Base-by-base conservation (phyloP, 2,113 vertebrate species). In the Epinephelus moara region DNA sequence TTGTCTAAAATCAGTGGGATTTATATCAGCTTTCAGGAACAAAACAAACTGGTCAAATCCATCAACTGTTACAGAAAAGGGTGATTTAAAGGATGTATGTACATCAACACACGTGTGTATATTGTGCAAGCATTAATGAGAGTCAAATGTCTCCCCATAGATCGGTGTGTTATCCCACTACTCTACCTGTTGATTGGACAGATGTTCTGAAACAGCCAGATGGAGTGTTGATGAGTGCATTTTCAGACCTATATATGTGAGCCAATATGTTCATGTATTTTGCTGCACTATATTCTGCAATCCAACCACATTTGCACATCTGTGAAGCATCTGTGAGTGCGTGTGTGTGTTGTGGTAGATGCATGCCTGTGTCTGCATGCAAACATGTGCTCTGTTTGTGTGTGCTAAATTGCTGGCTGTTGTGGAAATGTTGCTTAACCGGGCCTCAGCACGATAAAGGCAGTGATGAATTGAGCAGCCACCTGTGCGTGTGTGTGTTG, bases 121-220 rank as follows among this genome's bases (percentile, higher is more conserved):
- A 9, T 13, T 60, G 21, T 53, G 4, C 21, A 33, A 14, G 11
- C 17, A 68, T 63, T 63, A 2, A 40, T 56, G 27, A 23, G 60
- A 17, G 56, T 45, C 15, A 27, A 25, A 47, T 45, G 15, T 42
- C 60, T 21, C n/a, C 37, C 19, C 49, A 18, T 21, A 25, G 6
- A 45, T 53, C 1, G 47, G 52, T 45, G 71, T 37, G 62, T 33
- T 27, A 40, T 68, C 45, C 62, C 30, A 10, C 53, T 70, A 70
- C 6, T 19, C 23, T 18, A 67, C 53, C 63, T 80, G 66, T 45
- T 76, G 74, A 78, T 53, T 52, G 42, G 56, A 75, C 67, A 76
- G 83, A 88, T 85, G 82, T 72, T 88, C 42, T 30, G 17, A 56
- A 78, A 42, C 18, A 64, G 57, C 73, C 87, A 85, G 87, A 80